These are phyloP conservation scores for Strongylocentrotus purpuratus DNA, from an alignment of 35 echinoderm and acorn worm genomes.

Conservation along the genomic window DNA sequence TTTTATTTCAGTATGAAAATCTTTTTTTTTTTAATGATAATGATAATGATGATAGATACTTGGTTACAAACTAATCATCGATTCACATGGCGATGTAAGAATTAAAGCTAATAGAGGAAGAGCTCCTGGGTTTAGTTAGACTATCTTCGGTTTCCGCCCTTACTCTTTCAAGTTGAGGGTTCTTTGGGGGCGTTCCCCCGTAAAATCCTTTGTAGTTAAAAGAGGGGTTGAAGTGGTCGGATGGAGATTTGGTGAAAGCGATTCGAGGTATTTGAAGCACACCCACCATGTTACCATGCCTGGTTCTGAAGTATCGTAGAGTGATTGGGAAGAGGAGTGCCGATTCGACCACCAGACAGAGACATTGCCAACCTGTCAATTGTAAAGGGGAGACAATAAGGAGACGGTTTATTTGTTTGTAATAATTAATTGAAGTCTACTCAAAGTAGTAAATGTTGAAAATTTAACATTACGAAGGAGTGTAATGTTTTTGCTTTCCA, in stretches of 20 bases:
- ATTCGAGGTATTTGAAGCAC: conserved; percentile 46
- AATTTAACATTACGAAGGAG: too few species aligned
- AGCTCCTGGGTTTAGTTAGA: neutral
- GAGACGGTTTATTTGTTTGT: neutral
- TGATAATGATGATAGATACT: neutral
- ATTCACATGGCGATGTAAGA: conserved; percentile 26
- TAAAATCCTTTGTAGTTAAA: neutral
- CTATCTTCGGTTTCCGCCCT: neutral
- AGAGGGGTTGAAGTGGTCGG: neutral
- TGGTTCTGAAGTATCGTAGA: conserved; percentile 49
- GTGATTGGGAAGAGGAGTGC: conserved; percentile 48
- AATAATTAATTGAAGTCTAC: too few species aligned
- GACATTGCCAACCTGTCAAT: conserved; percentile 55
- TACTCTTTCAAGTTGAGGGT: neutral
- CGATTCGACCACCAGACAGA: conserved; percentile 60
- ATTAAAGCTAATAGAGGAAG: neutral
- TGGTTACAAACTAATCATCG: neutral
- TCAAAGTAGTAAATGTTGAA: too few species aligned
- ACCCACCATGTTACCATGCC: conserved; percentile 65
- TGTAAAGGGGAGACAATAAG: neutral
- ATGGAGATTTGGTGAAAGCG: neutral
- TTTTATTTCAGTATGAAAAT: too few species aligned
- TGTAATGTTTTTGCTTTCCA: too few species aligned
- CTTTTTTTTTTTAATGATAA: too few species aligned
- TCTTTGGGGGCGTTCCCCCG: neutral